phyloP scores from a whole-genome alignment of 1,140 invertebrate genomes.

The Wiebesia pumilae region DNA sequence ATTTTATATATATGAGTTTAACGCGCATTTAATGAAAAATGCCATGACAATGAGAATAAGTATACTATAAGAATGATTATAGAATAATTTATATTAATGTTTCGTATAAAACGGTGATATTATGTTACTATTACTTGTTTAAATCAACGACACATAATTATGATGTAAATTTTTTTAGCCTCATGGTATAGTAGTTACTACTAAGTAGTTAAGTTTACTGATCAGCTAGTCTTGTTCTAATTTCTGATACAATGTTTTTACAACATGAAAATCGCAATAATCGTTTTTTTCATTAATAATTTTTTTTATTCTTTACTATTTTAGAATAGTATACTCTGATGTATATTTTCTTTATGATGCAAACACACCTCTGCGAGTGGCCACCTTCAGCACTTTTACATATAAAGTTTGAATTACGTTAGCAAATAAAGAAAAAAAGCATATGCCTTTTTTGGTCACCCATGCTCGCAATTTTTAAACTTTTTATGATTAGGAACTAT shows the following conservation, averaged over 20 bases:
- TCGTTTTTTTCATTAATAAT: slow-evolving; percentile 43
- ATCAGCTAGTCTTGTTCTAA: slow-evolving; percentile 73
- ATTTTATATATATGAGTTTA: slow-evolving; percentile 67
- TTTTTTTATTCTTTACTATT: slow-evolving; percentile 31
- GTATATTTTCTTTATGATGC: slow-evolving; percentile 62
- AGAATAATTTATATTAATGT: slow-evolving; percentile 74
- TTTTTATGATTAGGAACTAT: neutral
- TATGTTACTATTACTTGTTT: slow-evolving; percentile 72
- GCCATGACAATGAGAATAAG: slow-evolving; percentile 68
- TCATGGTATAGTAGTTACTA: slow-evolving; percentile 69
- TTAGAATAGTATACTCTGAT: slow-evolving; percentile 52
- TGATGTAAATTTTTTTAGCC: slow-evolving; percentile 74
- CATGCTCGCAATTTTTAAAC: slow-evolving; percentile 38
- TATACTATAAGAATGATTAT: slow-evolving; percentile 74
- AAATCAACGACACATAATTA: slow-evolving; percentile 75
- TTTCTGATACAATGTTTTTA: slow-evolving; percentile 60
- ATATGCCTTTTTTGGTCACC: slow-evolving; percentile 23
- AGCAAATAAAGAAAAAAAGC: neutral
- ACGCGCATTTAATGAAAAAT: slow-evolving; percentile 69
- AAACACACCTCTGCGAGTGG: slow-evolving; percentile 67
- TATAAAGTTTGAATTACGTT: neutral
- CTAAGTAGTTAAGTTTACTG: slow-evolving; percentile 62
- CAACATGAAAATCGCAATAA: slow-evolving; percentile 61
- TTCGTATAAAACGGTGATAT: slow-evolving; percentile 76
- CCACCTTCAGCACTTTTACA: slow-evolving; percentile 50